Percentiles rank a stretch among this genome's conserved stretches.
Conservation (phyloP, 2,888 invertebrate genomes). For the Lumbricus terrestris region DNA sequence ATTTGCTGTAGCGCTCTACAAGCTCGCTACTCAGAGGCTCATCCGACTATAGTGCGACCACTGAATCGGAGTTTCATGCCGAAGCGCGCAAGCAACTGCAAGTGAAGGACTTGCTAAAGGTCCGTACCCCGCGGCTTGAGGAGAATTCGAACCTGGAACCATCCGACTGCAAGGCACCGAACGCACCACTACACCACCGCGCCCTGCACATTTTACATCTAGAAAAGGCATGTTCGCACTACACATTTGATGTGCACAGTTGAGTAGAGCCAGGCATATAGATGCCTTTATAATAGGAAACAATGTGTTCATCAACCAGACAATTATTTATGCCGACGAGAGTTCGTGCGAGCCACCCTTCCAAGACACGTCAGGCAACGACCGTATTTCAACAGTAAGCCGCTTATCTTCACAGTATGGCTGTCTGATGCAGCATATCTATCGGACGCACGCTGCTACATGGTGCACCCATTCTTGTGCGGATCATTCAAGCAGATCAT, state of each 20-base stretch:
- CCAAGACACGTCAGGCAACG: neutral
- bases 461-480: neutral
- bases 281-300: neutral
- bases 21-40: too few relatives aligned
- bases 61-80: too few relatives aligned
- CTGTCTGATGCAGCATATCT: neutral
- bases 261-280: neutral
- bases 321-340: neutral
- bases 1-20: too few relatives aligned
- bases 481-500: neutral
- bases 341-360: neutral
- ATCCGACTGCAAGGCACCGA: too few relatives aligned
- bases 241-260: neutral
- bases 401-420: neutral
- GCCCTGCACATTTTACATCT: too few relatives aligned
- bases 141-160: too few relatives aligned
- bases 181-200: too few relatives aligned
- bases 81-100: too few relatives aligned
- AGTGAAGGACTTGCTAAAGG: too few relatives aligned
- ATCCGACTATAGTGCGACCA: too few relatives aligned
- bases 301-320: neutral
- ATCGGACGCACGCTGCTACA: neutral
- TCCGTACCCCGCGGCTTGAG: too few relatives aligned
- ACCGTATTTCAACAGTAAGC: neutral
- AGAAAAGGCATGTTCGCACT: too few relatives aligned